Base-by-base conservation (phyloP, 2,797 vertebrate genomes). In the Sternotherus odoratus region DNA sequence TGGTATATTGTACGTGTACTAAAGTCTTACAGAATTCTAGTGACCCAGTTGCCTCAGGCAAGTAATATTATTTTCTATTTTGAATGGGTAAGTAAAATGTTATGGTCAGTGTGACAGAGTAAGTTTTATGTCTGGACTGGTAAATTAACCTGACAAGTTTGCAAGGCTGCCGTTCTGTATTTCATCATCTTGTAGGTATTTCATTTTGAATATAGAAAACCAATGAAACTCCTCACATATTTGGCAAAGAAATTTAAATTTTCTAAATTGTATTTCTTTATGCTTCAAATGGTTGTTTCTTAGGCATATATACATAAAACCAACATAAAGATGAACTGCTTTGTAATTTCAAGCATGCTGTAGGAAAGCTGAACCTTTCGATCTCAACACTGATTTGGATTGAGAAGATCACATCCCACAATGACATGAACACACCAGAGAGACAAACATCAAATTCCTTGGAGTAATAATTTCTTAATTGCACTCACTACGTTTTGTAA, bases 401-500 rank as follows among this genome's bases (percentile, higher is more conserved):
- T 0, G 66, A 96, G 83, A 90, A 85, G 92, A 93, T 5, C 43
- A 82, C 93, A 87, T 91, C 87, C 87, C n/a, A 0, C 83, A 83
- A 75, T 93, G 86, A 93, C 94, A 95, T 51, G 91, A 95, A 95
- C 85, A 96, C 94, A 96, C 87, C 88, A 83, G 93, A 93, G 90
- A 93, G 74, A 92, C 85, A 81, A 77, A 82, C 57, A 23, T 53
- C 51, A 12, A 10, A 28, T 36, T 90, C 56, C 36, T 69, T 51
- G 33, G 12, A 24, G 28, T 57, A 84, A 93, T 83, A 88, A 60
- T 69, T 54, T 50, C 66, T 72, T 83, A 83, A 63, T 30, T 79
- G 75, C 39, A 90, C 11, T 43, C 0, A 5, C 83, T 92, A 90
- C 16, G 54, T 86, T 48, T 21, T 57, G 57, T 26, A 39, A 28